Evolutionary conservation across 92 coral and sea anemone genomes (phyloP).

Genomic region (Galaxea fascicularis): DNA sequence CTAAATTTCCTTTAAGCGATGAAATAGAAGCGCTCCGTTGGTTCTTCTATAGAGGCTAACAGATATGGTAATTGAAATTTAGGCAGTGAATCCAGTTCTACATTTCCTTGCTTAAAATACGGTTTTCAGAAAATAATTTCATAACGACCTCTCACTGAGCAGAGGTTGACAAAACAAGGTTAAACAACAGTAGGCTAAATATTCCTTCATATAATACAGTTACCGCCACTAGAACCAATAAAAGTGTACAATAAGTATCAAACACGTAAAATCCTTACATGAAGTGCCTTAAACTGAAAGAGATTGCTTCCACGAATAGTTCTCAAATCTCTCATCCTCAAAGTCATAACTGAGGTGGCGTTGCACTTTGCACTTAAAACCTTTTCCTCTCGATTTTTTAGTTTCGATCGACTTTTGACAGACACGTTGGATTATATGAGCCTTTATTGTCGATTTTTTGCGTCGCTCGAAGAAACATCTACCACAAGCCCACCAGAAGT

Average conservation of each 20-base stretch:
- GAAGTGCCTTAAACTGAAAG: neutral
- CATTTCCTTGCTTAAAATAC: neutral
- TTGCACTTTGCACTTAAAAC: neutral
- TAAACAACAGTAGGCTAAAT: too few relatives aligned
- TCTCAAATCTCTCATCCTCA: neutral
- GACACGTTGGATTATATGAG: constrained; percentile 57
- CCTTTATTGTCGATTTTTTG: constrained; percentile 69
- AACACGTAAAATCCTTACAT: too few relatives aligned
- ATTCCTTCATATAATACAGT: too few relatives aligned
- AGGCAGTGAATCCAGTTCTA: neutral
- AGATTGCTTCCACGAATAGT: constrained; percentile 8
- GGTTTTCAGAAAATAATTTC: neutral
- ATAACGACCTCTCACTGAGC: neutral
- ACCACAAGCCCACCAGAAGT: constrained; percentile 69
- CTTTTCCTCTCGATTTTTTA: neutral
- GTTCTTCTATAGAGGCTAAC: too few relatives aligned
- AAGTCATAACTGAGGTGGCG: constrained; percentile 11
- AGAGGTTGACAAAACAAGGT: neutral
- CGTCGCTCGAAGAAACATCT: constrained; percentile 62
- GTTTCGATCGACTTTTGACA: constrained; percentile 43
- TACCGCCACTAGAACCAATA: neutral
- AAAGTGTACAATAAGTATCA: too few relatives aligned
- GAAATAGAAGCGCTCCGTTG: too few relatives aligned
- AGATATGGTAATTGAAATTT: too few relatives aligned
- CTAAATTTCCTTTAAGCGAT: too few relatives aligned